Percentiles rank a stretch among this genome's conserved stretches.
phyloP scores from a whole-genome alignment of 2,797 vertebrate genomes.

The Anniella stebbinsi region DNA sequence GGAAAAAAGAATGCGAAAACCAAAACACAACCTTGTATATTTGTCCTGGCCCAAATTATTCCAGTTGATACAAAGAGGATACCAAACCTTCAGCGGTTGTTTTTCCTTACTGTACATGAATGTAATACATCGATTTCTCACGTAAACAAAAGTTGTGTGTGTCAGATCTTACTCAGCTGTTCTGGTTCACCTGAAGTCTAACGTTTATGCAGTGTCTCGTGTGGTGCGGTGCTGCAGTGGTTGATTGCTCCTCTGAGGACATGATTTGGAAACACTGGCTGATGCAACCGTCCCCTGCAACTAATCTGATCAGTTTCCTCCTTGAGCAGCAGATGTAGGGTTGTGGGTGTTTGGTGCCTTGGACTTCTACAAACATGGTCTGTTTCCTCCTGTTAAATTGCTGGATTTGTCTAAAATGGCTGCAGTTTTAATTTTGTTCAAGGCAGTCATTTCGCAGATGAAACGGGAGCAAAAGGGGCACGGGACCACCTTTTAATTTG shows the following conservation, averaged over 20 bases:
- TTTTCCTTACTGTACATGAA: background rate
- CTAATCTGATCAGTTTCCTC: background rate
- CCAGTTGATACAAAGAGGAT: too few species aligned
- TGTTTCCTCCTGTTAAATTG: background rate
- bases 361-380: background rate
- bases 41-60: background rate
- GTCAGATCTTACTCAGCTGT: background rate
- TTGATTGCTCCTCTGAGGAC: background rate
- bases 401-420: background rate
- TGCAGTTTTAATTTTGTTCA: background rate
- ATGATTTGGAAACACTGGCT: background rate
- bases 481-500: background rate
- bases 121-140: background rate
- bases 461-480: too few species aligned
- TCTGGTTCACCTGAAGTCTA: background rate
- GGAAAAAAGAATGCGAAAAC: background rate
- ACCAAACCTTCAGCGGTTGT: background rate
- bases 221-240: background rate
- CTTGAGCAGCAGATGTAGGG: too few species aligned
- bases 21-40: background rate
- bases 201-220: background rate
- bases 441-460: background rate
- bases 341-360: background rate
- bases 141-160: background rate
- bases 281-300: too few species aligned